Percentiles rank a stretch among this genome's conserved stretches.
phyloP scores from a whole-genome alignment of 2,888 invertebrate species.

The Zelleria hepariella region DNA sequence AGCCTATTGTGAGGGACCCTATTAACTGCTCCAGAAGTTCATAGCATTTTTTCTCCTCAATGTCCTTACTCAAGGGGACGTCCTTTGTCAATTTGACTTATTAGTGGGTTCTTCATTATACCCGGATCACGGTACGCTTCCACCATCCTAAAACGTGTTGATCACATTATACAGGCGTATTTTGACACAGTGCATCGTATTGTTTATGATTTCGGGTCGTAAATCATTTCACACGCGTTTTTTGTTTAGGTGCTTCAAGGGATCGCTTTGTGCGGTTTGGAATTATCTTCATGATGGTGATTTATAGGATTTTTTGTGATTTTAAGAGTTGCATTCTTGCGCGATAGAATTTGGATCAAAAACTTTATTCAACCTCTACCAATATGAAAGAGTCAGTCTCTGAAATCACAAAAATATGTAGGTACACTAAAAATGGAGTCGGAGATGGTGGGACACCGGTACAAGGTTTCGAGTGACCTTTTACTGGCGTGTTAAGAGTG shows the following conservation, averaged over 20 bases:
- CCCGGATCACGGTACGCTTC: constrained; percentile 19
- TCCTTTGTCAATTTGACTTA: constrained; percentile 37
- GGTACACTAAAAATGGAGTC: too few relatives aligned
- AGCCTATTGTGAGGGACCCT: constrained; percentile 41
- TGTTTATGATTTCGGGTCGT: constrained; percentile 54
- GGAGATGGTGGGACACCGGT: too few relatives aligned
- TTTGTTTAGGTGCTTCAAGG: constrained; percentile 27
- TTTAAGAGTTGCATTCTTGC: background rate
- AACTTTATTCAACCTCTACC: background rate
- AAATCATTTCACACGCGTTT: constrained; percentile 41
- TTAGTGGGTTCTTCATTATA: constrained; percentile 42
- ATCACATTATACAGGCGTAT: constrained; percentile 55
- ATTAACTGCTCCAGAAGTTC: constrained; percentile 70
- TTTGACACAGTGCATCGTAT: constrained; percentile 65
- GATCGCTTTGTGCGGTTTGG: constrained; percentile 29
- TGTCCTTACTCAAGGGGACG: constrained; percentile 23
- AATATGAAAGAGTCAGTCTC: too few relatives aligned
- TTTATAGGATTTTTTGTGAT: constrained; percentile 29
- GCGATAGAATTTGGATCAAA: background rate
- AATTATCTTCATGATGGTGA: constrained; percentile 48
- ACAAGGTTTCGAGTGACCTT: too few relatives aligned
- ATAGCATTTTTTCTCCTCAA: constrained; percentile 51
- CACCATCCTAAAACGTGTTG: constrained; percentile 30
- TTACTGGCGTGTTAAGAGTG: too few relatives aligned
- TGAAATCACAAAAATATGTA: too few relatives aligned